Percentiles rank a stretch among this genome's conserved stretches.
phyloP scores from a whole-genome alignment of 2,888 invertebrate genomes.

The Drosophila paranaensis region DNA sequence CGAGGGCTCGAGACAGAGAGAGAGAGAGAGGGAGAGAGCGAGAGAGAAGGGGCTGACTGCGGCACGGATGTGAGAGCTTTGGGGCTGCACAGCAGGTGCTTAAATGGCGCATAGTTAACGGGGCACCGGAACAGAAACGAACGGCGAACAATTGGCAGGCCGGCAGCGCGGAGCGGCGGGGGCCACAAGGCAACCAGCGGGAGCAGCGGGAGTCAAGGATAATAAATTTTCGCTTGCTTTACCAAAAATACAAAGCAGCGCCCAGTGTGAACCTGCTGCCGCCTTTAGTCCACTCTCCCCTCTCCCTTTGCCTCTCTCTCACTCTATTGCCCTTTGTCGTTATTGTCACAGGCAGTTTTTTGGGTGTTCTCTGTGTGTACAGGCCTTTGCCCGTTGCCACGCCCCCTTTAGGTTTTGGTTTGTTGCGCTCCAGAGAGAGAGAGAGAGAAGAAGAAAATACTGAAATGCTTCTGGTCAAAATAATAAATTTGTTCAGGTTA shows the following conservation, averaged over 20 bases:
- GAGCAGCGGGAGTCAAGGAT: slow-evolving; percentile 64
- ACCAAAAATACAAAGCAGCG: slow-evolving; percentile 56
- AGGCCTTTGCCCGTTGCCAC: slow-evolving; percentile 10
- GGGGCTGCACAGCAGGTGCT: slow-evolving; percentile 70
- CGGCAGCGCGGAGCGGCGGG: slow-evolving; percentile 7
- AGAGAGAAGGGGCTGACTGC: not conserved
- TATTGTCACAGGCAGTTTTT: slow-evolving; percentile 49
- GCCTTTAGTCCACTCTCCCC: not conserved
- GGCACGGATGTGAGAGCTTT: slow-evolving; percentile 56
- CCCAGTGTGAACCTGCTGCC: slow-evolving; percentile 3
- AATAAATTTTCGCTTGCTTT: slow-evolving; percentile 71
- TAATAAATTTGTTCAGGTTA: slow-evolving; percentile 83
- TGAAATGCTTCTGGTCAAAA: slow-evolving; percentile 69
- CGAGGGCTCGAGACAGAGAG: not conserved
- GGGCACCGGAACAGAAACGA: slow-evolving; percentile 57
- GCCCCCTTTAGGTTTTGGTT: slow-evolving; percentile 5
- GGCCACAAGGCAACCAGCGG: not conserved
- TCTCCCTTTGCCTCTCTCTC: not conserved
- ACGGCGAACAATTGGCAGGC: slow-evolving; percentile 55
- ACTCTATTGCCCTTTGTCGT: slow-evolving; percentile 9
- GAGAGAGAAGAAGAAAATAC: not conserved
- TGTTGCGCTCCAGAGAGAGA: slow-evolving; percentile 3
- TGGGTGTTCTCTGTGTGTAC: slow-evolving; percentile 16
- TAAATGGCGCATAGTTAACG: slow-evolving; percentile 79
- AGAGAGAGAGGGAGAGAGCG: no score